Conservation (phyloP, 2,888 invertebrate species). For the Saturnia japonica region DNA sequence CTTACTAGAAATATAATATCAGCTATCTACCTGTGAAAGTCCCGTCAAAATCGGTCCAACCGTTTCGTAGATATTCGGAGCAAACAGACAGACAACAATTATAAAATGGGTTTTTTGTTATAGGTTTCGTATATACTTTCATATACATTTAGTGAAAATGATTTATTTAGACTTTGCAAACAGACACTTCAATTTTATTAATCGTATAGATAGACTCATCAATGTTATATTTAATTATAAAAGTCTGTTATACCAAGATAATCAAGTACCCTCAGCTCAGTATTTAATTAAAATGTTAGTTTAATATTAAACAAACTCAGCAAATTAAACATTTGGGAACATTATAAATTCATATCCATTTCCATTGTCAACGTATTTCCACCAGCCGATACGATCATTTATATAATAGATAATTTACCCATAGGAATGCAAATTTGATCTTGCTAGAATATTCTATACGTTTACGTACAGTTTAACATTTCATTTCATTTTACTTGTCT, state of each 20-base stretch:
- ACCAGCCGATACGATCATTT: not conserved
- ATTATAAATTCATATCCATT: slow-evolving; percentile 15
- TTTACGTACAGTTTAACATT: slow-evolving; percentile 16
- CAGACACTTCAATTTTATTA: no score
- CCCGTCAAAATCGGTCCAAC: no score
- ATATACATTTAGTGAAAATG: no score
- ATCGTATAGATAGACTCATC: slow-evolving; percentile 1
- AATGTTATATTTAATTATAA: not conserved
- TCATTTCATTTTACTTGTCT: not conserved
- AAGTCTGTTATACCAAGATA: not conserved
- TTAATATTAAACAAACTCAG: not conserved
- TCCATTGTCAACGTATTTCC: slow-evolving; percentile 14
- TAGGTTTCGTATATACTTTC: no score
- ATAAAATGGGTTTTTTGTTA: no score
- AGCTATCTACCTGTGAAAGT: no score
- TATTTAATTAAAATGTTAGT: not conserved
- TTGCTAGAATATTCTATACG: slow-evolving; percentile 20
- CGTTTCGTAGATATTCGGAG: no score
- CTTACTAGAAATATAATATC: no score
- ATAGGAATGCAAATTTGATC: slow-evolving; percentile 25
- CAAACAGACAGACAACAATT: no score
- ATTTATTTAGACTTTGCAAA: no score
- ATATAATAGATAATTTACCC: slow-evolving; percentile 12
- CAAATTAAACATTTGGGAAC: slow-evolving; percentile 11
- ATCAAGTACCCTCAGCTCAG: not conserved